These are phyloP conservation scores for Panzeria rudis DNA, from an alignment of 2,888 invertebrate genomes.

Conservation along the genomic window DNA sequence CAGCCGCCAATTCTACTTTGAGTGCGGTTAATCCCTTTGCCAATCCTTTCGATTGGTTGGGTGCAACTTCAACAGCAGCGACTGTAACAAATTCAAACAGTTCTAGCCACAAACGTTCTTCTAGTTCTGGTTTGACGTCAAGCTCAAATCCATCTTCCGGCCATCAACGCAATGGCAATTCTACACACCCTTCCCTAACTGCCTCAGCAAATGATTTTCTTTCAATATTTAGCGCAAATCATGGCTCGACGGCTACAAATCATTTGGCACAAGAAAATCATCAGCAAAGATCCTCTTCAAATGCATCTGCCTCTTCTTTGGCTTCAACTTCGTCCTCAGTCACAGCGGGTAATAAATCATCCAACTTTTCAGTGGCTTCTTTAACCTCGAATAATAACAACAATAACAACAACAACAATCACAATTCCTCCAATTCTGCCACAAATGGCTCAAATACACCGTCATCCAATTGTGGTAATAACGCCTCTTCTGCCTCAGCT, in stretches of 20 bases:
- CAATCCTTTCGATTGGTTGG: constrained; percentile 75
- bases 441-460: constrained; percentile 70
- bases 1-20: constrained; percentile 73
- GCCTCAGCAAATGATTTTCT: constrained; percentile 67
- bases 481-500: constrained; percentile 61
- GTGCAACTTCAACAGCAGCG: constrained; percentile 68
- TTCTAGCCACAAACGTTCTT: constrained; percentile 39
- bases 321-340: constrained; percentile 71
- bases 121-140: constrained; percentile 43
- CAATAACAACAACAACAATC: constrained; percentile 33
- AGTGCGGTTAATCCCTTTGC: constrained; percentile 77
- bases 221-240: constrained; percentile 62
- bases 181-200: constrained; percentile 51
- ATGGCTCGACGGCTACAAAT: constrained; percentile 27
- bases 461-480: constrained; percentile 5
- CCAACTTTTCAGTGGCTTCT: constrained; percentile 73
- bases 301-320: constrained; percentile 75
- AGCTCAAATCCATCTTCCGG: constrained; percentile 56
- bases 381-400: constrained; percentile 62
- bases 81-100: constrained; percentile 36
- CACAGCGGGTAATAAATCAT: constrained; percentile 68
- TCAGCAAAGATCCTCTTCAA: constrained; percentile 73
- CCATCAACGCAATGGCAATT: constrained; percentile 62
- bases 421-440: constrained; percentile 62
- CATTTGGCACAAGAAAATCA: constrained; percentile 54